A percentile compares a stretch with the other conserved stretches of the same genome.
Conservation (phyloP, 1,140 invertebrate species). For the Idris sp. region DNA sequence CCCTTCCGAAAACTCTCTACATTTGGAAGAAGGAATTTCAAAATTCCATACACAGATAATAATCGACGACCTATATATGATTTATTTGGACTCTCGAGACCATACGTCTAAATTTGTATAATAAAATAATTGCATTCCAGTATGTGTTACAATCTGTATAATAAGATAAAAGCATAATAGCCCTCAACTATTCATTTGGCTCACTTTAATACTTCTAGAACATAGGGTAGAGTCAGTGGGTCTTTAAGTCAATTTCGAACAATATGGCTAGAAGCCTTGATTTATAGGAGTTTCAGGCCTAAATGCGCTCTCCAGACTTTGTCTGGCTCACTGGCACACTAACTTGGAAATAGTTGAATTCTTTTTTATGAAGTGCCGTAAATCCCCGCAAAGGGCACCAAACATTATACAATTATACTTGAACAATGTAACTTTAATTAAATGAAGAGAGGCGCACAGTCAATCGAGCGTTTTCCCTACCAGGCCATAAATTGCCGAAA, state of each 20-base stretch:
- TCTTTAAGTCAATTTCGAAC: slow-evolving; percentile 33
- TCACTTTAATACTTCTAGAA: slow-evolving; percentile 27
- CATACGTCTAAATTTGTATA: too few species aligned
- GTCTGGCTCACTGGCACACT: slow-evolving; percentile 2
- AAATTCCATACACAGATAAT: too few species aligned
- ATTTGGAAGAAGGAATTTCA: too few species aligned
- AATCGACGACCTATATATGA: too few species aligned
- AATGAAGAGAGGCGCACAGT: slow-evolving; percentile 36
- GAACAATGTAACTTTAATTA: slow-evolving; percentile 36
- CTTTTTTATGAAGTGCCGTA: slow-evolving; percentile 5
- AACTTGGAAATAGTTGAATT: not conserved
- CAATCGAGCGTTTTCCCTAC: slow-evolving; percentile 30
- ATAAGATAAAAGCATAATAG: slow-evolving; percentile 21
- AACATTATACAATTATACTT: slow-evolving; percentile 5
- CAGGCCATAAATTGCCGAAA: slow-evolving; percentile 38
- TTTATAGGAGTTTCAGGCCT: slow-evolving; percentile 35
- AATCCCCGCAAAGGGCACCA: not conserved
- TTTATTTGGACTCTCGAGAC: too few species aligned
- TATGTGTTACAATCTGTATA: too few species aligned
- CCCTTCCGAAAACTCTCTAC: too few species aligned
- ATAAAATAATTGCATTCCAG: too few species aligned
- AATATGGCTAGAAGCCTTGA: slow-evolving; percentile 27
- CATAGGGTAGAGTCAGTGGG: slow-evolving; percentile 11
- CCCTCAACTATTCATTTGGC: slow-evolving; percentile 21
- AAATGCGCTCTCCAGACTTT: slow-evolving; percentile 12